Percentiles rank a stretch among this genome's conserved stretches.
Evolutionary conservation across 2,888 invertebrate species (phyloP).

Genomic region (Autographa pulchrina): DNA sequence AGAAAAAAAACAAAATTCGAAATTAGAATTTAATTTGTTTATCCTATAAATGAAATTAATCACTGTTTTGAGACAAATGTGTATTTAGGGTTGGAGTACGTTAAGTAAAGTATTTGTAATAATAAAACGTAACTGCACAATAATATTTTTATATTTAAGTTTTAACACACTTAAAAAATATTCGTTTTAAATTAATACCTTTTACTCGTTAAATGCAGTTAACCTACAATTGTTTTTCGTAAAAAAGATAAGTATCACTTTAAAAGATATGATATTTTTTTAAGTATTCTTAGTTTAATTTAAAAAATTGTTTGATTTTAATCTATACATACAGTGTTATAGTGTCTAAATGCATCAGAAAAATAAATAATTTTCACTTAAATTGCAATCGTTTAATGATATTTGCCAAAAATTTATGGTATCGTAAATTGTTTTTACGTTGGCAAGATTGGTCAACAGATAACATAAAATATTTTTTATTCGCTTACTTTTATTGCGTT

Average conservation of each 20-base stretch:
- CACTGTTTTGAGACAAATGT: no score
- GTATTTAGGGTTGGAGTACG: no score
- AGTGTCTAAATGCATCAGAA: conserved; percentile 30
- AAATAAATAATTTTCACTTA: conserved; percentile 51
- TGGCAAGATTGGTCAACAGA: conserved; percentile 58
- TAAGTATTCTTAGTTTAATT: conserved; percentile 3
- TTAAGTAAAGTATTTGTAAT: neutral
- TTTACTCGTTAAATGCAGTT: neutral
- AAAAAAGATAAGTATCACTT: neutral
- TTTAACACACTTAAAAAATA: neutral
- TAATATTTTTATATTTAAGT: neutral
- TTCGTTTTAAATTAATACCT: neutral
- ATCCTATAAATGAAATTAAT: no score
- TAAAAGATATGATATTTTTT: neutral
- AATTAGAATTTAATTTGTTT: no score
- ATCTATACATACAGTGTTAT: conserved; percentile 21
- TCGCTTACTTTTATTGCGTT: conserved; percentile 57
- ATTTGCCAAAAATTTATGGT: conserved; percentile 65
- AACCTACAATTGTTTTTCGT: neutral
- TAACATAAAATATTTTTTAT: conserved; percentile 64
- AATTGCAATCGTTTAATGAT: conserved; percentile 61
- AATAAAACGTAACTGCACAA: neutral
- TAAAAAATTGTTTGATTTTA: conserved; percentile 29
- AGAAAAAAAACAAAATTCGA: no score
- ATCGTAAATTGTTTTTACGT: conserved; percentile 61